Conservation (phyloP, 2,113 vertebrate genomes). For the Canis aureus region DNA sequence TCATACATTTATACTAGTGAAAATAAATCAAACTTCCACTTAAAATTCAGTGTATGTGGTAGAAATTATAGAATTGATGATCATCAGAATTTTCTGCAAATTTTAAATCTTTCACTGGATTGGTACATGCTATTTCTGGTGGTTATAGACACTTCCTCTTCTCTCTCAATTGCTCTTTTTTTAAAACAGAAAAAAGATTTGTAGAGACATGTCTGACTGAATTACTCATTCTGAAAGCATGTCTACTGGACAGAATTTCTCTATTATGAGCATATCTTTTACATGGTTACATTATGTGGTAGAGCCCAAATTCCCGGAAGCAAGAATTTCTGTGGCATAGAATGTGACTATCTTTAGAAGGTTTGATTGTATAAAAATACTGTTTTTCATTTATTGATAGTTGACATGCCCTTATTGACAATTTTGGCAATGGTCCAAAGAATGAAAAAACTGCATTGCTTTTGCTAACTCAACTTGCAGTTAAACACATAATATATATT, state of each 20-base stretch:
- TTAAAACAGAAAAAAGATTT: neutral
- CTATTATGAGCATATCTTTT: neutral
- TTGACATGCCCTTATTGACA: neutral
- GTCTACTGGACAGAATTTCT: neutral
- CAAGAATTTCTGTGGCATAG: neutral
- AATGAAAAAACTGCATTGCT: neutral
- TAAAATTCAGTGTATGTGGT: neutral
- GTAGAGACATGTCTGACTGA: neutral
- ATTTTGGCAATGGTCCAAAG: neutral
- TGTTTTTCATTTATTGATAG: neutral
- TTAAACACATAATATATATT: neutral
- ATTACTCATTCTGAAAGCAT: slow-evolving; percentile 17
- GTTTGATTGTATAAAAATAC: neutral
- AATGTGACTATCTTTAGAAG: neutral
- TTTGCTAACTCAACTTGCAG: neutral
- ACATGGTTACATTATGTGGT: neutral
- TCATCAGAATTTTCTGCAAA: slow-evolving; percentile 46
- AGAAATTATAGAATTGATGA: slow-evolving; percentile 43
- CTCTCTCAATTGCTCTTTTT: neutral
- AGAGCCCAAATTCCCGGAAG: neutral
- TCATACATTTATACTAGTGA: slow-evolving; percentile 53
- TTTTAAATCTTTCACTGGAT: slow-evolving; percentile 30
- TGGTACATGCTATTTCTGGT: neutral
- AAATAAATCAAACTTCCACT: slow-evolving; percentile 41
- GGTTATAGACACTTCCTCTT: neutral